phyloP scores from a whole-genome alignment of 2,888 invertebrate species.

The Drosophila mulleri region DNA sequence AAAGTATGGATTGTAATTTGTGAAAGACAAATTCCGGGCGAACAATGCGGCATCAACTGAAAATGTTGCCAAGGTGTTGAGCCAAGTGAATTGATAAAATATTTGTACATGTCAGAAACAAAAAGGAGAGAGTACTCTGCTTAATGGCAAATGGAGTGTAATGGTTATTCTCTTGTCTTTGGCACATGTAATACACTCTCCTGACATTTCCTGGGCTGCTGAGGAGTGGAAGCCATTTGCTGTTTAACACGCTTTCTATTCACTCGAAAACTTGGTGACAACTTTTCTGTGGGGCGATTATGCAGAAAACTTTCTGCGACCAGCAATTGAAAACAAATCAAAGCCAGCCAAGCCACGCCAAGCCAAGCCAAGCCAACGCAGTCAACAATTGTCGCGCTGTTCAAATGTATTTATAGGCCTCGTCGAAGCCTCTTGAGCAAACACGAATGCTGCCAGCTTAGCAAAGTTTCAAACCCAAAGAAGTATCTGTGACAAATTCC shows the following conservation, averaged over 20 bases:
- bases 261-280: constrained; percentile 61
- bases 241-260: constrained; percentile 7
- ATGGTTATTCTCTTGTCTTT: background rate
- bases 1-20: constrained; percentile 20
- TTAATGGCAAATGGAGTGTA: background rate
- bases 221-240: constrained; percentile 9
- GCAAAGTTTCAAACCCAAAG: constrained; percentile 62
- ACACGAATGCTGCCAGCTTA: constrained; percentile 61
- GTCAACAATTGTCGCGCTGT: constrained; percentile 69
- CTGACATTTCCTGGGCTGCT: background rate
- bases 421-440: constrained; percentile 41
- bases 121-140: too few relatives aligned
- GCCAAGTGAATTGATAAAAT: background rate
- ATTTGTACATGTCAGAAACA: background rate
- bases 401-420: constrained; percentile 72
- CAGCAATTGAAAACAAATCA: constrained; percentile 78
- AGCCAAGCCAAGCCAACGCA: constrained; percentile 32
- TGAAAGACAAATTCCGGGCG: background rate
- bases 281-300: constrained; percentile 46
- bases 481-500: constrained; percentile 66
- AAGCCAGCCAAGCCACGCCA: constrained; percentile 39
- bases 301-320: constrained; percentile 48
- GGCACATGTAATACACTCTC: background rate
- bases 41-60: background rate
- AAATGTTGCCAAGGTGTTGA: background rate